Conservation (phyloP, 2,797 vertebrate genomes). For the Carcharodon carcharias region DNA sequence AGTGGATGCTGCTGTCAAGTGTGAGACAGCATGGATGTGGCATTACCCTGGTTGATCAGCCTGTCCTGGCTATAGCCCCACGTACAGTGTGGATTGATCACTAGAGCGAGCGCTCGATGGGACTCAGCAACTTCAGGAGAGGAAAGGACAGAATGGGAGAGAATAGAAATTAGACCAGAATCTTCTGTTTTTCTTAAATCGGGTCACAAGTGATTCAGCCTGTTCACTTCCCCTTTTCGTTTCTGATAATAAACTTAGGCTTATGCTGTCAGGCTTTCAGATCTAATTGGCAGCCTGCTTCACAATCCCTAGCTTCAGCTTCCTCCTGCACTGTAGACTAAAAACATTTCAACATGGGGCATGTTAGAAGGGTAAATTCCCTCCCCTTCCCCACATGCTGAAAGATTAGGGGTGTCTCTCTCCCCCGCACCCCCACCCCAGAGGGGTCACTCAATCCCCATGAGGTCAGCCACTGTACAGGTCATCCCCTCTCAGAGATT, state of each 20-base stretch:
- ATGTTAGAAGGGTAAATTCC: neutral
- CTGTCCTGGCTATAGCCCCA: neutral
- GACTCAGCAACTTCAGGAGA: neutral
- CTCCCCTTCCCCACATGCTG: neutral
- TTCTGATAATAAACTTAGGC: neutral
- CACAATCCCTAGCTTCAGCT: neutral
- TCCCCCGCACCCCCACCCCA: no score
- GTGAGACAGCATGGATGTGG: neutral
- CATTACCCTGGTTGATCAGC: neutral
- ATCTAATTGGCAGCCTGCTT: neutral
- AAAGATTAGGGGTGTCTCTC: neutral
- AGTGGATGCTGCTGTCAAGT: neutral
- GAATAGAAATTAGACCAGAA: neutral
- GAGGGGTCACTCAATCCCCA: neutral
- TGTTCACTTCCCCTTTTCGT: slow-evolving; percentile 1
- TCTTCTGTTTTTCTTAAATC: neutral
- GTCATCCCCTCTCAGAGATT: neutral
- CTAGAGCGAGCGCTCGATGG: neutral
- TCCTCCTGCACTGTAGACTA: neutral
- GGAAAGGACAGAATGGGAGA: neutral
- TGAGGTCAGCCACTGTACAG: neutral
- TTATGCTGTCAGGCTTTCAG: neutral
- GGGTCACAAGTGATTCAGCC: neutral
- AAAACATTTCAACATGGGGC: neutral
- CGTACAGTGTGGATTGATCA: neutral